A percentile compares a stretch with the other conserved stretches of the same genome.
Conservation (phyloP, 1,140 invertebrate species). For the Conus ventricosus region DNA sequence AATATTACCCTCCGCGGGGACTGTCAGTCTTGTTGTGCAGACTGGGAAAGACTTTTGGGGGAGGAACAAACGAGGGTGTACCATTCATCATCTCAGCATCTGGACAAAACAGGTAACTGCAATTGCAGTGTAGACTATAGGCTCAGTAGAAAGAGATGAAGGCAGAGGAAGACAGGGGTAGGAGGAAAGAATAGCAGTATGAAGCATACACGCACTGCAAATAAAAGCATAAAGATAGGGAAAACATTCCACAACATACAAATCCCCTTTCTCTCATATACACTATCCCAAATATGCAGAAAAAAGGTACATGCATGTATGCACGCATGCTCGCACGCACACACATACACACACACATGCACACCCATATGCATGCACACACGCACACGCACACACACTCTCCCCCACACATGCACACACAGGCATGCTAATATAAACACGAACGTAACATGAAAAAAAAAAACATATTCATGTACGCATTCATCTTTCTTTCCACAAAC, state of each 20-base stretch:
- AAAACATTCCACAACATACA: not conserved
- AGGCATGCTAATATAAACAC: too few species aligned
- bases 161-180: too few species aligned
- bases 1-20: not conserved
- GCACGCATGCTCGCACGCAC: too few species aligned
- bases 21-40: conserved; percentile 30
- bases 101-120: not conserved
- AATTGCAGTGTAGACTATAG: not conserved
- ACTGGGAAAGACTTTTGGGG: conserved; percentile 55
- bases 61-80: conserved; percentile 21
- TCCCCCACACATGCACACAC: too few species aligned
- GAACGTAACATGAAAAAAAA: too few species aligned
- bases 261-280: not conserved
- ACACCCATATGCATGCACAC: too few species aligned
- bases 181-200: not conserved
- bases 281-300: not conserved
- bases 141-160: too few species aligned
- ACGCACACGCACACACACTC: too few species aligned
- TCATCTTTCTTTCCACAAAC: too few species aligned
- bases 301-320: not conserved
- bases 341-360: too few species aligned
- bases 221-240: too few species aligned
- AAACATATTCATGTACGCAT: too few species aligned
- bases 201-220: not conserved
- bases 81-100: conserved; percentile 36